Evolutionary conservation across 2,797 vertebrate genomes (phyloP).

Genomic region (Chanos chanos): DNA sequence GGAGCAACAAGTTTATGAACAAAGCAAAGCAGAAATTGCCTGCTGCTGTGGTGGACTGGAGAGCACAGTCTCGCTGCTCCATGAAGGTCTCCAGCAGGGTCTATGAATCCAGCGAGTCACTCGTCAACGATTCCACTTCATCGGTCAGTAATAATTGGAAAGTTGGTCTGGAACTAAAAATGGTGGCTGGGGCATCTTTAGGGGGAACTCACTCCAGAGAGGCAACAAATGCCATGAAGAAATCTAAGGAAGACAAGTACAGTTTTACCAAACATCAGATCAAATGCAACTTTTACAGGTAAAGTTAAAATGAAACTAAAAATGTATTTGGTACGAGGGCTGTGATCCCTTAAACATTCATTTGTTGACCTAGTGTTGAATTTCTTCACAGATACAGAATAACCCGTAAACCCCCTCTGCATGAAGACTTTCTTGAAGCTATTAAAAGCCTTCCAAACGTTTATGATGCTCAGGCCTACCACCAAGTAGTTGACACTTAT

Average conservation of each 20-base stretch:
- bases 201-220: constrained; percentile 4
- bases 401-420: constrained; percentile 29
- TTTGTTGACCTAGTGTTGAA: too few relatives aligned
- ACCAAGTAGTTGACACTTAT: constrained; percentile 52
- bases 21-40: constrained; percentile 54
- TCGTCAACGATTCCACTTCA: constrained; percentile 22
- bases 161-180: background rate
- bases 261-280: constrained; percentile 34
- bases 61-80: constrained; percentile 8
- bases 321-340: too few relatives aligned
- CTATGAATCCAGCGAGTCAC: constrained; percentile 5
- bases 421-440: constrained; percentile 46
- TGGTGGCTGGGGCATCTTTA: background rate
- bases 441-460: constrained; percentile 43
- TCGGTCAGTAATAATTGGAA: constrained; percentile 21
- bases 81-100: constrained; percentile 15
- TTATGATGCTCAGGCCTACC: constrained; percentile 38
- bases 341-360: too few relatives aligned
- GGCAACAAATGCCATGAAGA: constrained; percentile 9
- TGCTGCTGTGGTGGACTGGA: constrained; percentile 54
- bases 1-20: background rate
- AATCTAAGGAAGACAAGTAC: constrained; percentile 36
- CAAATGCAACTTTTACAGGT: constrained; percentile 34
- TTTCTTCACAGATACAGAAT: constrained; percentile 42
- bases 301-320: background rate